Evolutionary conservation across 2,113 vertebrate species (phyloP), one percentile per base, ranked within the genome.

Genomic region (Fregata magnificens): DNA sequence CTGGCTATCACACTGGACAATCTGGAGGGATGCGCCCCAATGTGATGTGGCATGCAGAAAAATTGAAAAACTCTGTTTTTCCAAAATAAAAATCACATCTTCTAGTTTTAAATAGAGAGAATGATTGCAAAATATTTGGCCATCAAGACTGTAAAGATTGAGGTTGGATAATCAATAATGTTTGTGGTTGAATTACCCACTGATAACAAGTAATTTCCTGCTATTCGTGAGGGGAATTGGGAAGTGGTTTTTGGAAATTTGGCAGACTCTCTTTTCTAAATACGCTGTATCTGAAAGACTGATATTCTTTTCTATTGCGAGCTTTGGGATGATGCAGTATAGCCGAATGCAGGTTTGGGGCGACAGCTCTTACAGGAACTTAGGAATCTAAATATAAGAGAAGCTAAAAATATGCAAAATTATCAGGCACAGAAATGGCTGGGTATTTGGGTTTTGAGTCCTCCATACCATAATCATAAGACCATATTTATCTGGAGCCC

Each of bases 131-230:
- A 97, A 97, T 97, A 94, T 95, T 94, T 97, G 80, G 93, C 91
- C 67, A 95, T 93, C 80, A 93, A 69, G 45, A 74, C 91, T 95
- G 84, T 88, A 79, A 97, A 87, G 96, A 93, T 88, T 96, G 96
- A 85, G 81, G 66, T 38, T 93, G 81, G 76, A 66, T 95, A 93
- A 98, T 98, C 95, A 95, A 96, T 97, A 97, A 97, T 0, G 7
- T 79, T 95, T 96, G 82, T 92, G 73, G 85, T 56, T 91, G 82
- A 91, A 97, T 93, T 98, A 90, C 84, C 78, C 72, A 84, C 87
- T 96, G 94, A 96, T 98, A 98, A 95, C 86, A 97, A 98, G 95
- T 96, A 94, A 97, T 97, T 98, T 98, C 95, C 97, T 98, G 91
- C 82, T 78, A 62, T 93, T 96, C 94, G 86, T 96, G 97, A 97